These are phyloP conservation scores for Tetramorium bicarinatum DNA, from an alignment of 2,888 invertebrate genomes.

Conservation along the genomic window DNA sequence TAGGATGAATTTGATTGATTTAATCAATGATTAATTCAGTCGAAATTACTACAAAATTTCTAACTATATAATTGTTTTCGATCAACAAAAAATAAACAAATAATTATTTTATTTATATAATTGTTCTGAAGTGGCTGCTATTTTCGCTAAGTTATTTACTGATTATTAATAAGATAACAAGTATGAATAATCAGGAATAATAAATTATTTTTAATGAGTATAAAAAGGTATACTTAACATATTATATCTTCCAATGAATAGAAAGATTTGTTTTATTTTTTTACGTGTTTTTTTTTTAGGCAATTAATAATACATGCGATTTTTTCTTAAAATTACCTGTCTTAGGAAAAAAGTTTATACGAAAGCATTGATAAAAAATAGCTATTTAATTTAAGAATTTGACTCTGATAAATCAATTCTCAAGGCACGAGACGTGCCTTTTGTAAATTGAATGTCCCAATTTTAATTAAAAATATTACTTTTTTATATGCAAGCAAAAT, in stretches of 20 bases:
- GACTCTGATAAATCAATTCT: neutral
- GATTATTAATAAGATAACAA: neutral
- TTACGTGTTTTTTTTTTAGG: neutral
- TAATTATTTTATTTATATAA: no score
- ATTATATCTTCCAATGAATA: neutral
- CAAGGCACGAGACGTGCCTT: neutral
- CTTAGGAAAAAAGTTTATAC: neutral
- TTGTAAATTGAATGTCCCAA: neutral
- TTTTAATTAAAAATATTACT: conserved; percentile 13
- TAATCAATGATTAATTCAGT: no score
- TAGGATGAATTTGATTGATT: no score
- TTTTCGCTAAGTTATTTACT: neutral
- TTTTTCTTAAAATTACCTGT: neutral
- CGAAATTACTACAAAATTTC: no score
- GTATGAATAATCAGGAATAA: neutral
- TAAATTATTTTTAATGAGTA: neutral
- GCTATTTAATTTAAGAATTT: conserved; percentile 15
- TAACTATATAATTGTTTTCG: no score
- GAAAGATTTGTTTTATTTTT: neutral
- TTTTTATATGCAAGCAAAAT: neutral
- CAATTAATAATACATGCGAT: neutral
- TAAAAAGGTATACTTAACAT: neutral
- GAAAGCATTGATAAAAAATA: neutral
- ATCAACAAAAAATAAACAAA: no score
- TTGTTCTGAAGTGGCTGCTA: neutral